phyloP scores from a whole-genome alignment of 2,888 invertebrate species.

The Drymonia ruficornis region DNA sequence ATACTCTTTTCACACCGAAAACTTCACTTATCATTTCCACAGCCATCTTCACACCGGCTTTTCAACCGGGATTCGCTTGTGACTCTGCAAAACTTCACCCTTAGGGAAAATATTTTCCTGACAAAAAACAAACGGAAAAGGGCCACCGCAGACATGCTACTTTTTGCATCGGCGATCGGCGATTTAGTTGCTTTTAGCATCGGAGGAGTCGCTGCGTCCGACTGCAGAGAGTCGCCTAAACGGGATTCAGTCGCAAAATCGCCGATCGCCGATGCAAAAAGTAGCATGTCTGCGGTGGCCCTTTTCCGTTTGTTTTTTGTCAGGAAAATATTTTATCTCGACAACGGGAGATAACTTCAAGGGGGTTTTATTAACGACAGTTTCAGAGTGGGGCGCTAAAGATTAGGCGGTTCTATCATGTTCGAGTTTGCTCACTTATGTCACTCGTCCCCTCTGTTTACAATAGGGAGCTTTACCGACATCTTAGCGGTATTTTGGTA shows the following conservation, averaged over 20 bases:
- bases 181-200: too few relatives aligned
- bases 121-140: too few relatives aligned
- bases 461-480: slow-evolving; percentile 26
- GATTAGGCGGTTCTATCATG: slow-evolving; percentile 66
- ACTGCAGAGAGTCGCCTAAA: too few relatives aligned
- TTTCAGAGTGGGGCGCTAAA: slow-evolving; percentile 59
- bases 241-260: too few relatives aligned
- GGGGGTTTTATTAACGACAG: slow-evolving; percentile 75
- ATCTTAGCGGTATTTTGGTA: slow-evolving; percentile 21
- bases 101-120: too few relatives aligned
- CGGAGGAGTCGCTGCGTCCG: too few relatives aligned
- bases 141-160: too few relatives aligned
- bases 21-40: background rate
- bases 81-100: slow-evolving; percentile 52
- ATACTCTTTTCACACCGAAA: background rate
- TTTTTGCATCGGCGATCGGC: too few relatives aligned
- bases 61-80: slow-evolving; percentile 25
- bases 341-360: slow-evolving; percentile 67
- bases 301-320: slow-evolving; percentile 63
- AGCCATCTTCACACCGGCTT: background rate
- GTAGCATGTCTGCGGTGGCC: too few relatives aligned
- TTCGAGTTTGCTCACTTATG: slow-evolving; percentile 59
- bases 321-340: slow-evolving; percentile 67
- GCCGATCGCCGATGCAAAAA: too few relatives aligned
- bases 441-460: slow-evolving; percentile 49